These are phyloP conservation scores for Chaenogobius annularis DNA, from an alignment of 2,113 vertebrate genomes.

Conservation along the genomic window DNA sequence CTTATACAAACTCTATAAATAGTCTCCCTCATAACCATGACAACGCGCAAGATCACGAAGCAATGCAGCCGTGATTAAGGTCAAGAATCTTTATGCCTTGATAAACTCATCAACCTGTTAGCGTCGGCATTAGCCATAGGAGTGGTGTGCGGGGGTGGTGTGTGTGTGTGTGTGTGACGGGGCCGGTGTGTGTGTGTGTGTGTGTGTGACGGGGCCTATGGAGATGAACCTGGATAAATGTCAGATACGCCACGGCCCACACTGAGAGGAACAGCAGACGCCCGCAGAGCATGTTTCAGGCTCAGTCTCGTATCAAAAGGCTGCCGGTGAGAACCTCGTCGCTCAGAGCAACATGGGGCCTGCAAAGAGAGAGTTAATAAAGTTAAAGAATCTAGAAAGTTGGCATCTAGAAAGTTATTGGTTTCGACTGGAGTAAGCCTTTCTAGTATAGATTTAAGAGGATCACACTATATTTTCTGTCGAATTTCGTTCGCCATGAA, in stretches of 20 bases:
- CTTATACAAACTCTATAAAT: constrained; percentile 39
- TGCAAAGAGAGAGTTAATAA: constrained; percentile 28
- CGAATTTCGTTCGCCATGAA: too few species aligned
- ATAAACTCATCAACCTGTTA: constrained; percentile 18
- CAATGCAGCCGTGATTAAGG: constrained; percentile 48
- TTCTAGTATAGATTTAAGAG: neutral
- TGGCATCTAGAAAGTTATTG: neutral
- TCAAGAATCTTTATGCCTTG: neutral
- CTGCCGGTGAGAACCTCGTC: constrained; percentile 38
- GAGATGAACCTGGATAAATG: constrained; percentile 59
- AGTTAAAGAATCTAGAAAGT: constrained; percentile 15
- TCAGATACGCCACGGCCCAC: constrained; percentile 46
- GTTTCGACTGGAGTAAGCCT: neutral
- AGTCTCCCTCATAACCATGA: constrained; percentile 43
- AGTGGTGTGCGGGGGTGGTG: constrained; percentile 15
- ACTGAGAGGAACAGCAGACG: constrained; percentile 15
- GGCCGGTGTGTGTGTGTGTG: too few species aligned
- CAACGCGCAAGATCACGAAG: constrained; percentile 15
- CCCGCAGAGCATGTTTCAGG: neutral
- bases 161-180: too few species aligned
- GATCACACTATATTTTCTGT: too few species aligned
- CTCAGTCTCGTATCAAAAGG: constrained; percentile 49
- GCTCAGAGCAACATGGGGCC: constrained; percentile 32
- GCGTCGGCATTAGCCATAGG: constrained; percentile 17
- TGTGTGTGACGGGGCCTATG: constrained; percentile 28